phyloP scores from a whole-genome alignment of 2,888 invertebrate species.

The Agriopis marginaria region DNA sequence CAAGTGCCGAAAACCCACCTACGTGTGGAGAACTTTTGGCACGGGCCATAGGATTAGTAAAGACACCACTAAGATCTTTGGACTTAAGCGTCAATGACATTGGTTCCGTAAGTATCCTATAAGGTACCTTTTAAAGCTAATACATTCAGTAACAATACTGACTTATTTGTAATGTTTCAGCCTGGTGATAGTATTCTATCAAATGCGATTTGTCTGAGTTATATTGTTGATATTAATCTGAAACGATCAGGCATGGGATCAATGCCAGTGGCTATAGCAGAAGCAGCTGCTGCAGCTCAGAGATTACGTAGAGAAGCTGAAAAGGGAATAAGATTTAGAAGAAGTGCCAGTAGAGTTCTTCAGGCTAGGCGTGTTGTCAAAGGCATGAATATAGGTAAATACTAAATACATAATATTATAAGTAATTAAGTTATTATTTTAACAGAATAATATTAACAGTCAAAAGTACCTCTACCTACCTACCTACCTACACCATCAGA shows the following conservation, averaged over 20 bases:
- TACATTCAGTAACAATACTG: background rate
- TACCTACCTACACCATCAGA: too few species aligned
- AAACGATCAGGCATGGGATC: slow-evolving; percentile 81
- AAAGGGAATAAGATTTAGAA: slow-evolving; percentile 76
- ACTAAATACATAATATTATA: background rate
- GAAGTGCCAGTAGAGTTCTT: slow-evolving; percentile 79
- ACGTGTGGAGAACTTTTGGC: slow-evolving; percentile 81
- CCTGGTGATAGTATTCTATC: slow-evolving; percentile 73
- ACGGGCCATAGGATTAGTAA: slow-evolving; percentile 80
- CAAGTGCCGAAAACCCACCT: slow-evolving; percentile 77
- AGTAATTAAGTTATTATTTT: too few species aligned
- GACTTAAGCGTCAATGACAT: slow-evolving; percentile 82
- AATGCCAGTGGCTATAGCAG: slow-evolving; percentile 75
- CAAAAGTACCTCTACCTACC: too few species aligned
- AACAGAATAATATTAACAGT: too few species aligned
- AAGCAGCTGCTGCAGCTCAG: slow-evolving; percentile 79
- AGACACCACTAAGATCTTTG: slow-evolving; percentile 77
- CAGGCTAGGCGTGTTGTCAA: slow-evolving; percentile 79
- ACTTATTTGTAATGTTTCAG: slow-evolving; percentile 56
- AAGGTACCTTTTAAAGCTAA: background rate
- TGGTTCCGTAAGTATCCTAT: slow-evolving; percentile 67
- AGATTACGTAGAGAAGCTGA: slow-evolving; percentile 78
- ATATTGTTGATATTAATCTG: slow-evolving; percentile 76
- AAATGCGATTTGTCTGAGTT: slow-evolving; percentile 80
- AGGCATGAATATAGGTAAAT: slow-evolving; percentile 78